These are phyloP conservation scores for Ochropleura plecta DNA, from an alignment of 2,888 invertebrate species.

Conservation along the genomic window DNA sequence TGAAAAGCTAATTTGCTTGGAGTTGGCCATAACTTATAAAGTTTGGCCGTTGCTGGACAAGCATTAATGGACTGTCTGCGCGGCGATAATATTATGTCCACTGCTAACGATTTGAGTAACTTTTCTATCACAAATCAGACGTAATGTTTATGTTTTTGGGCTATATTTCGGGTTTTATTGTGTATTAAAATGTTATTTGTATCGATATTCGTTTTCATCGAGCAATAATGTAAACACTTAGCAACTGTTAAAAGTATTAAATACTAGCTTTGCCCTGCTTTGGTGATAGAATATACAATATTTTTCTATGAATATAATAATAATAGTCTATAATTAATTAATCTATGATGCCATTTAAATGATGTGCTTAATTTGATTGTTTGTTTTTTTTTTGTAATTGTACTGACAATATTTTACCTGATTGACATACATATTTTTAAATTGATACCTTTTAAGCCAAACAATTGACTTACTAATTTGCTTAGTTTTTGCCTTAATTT, in stretches of 20 bases:
- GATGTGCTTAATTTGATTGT: too few species aligned
- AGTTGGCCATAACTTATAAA: conserved; percentile 55
- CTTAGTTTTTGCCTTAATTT: too few species aligned
- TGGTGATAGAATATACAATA: too few species aligned
- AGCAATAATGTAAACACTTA: background rate
- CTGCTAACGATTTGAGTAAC: conserved; percentile 48
- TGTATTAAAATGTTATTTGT: conserved; percentile 33
- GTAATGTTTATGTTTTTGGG: conserved; percentile 59
- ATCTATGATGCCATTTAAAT: too few species aligned
- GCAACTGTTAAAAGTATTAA: background rate
- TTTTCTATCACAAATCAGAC: conserved; percentile 57
- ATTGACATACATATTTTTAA: too few species aligned
- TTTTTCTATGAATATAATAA: too few species aligned
- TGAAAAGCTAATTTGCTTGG: conserved; percentile 55
- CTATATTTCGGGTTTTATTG: conserved; percentile 46
- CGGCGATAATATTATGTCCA: conserved; percentile 40
- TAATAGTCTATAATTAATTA: too few species aligned
- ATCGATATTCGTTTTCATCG: background rate
- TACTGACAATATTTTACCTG: too few species aligned
- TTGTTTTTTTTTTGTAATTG: too few species aligned
- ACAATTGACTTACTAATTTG: too few species aligned
- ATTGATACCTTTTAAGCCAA: too few species aligned
- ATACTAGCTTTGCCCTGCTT: too few species aligned
- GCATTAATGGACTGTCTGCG: conserved; percentile 52
- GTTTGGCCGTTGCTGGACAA: conserved; percentile 41